A percentile compares a stretch with the other conserved stretches of the same genome.
phyloP scores from a whole-genome alignment of 2,797 vertebrate species.

The Lepidocolaptes lacrymiger region DNA sequence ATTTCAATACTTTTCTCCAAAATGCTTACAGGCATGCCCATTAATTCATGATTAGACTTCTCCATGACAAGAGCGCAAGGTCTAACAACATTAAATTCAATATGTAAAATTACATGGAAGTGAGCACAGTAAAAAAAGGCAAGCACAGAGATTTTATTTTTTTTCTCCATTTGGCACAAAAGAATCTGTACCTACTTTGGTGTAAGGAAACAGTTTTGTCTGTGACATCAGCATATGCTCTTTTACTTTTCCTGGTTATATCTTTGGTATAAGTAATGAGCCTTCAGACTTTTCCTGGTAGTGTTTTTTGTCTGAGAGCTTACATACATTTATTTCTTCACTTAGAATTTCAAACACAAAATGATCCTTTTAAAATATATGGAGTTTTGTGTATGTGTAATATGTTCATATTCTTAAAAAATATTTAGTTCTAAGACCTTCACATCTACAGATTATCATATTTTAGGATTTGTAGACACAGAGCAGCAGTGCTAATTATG shows the following conservation, averaged over 20 bases:
- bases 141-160: not conserved
- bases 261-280: not conserved
- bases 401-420: not conserved
- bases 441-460: not conserved
- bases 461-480: not conserved
- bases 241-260: not conserved
- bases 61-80: not conserved
- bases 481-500: not conserved
- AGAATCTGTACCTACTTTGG: not conserved
- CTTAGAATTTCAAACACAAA: not conserved
- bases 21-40: not conserved
- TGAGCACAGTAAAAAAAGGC: not conserved
- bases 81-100: not conserved
- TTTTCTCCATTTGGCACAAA: not conserved
- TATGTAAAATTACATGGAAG: not conserved
- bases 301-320: not conserved
- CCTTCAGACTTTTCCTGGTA: not conserved
- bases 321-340: not conserved
- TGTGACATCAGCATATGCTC: not conserved
- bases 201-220: not conserved
- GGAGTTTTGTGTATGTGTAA: not conserved
- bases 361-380: accelerated
- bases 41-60: not conserved
- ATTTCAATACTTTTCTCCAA: not conserved
- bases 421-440: not conserved